Evolutionary conservation across 2,888 invertebrate species (phyloP), one percentile per base, ranked within the genome.

Genomic region (Clunio marinus): DNA sequence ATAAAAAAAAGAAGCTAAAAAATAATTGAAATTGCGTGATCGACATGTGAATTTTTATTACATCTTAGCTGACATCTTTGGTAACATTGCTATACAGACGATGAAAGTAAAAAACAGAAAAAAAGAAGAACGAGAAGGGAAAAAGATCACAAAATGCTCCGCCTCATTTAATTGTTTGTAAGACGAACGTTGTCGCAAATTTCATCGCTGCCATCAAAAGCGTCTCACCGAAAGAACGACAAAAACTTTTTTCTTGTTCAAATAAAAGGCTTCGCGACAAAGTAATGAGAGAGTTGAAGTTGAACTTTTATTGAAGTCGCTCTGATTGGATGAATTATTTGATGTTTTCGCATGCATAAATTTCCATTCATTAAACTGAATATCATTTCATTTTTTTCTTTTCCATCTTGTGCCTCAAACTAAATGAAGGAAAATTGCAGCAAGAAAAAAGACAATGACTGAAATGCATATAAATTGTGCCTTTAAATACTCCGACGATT

Each of bases 301-400:
- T 8, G 35, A 32, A 32, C 51, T 17, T 13, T 51, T 13, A 22
- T 51, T 51, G 51, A 57, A 57, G 57, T 57, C 57, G 27, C 27
- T 57, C 57, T 57, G 57, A 57, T 57, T 57, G 57, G 57, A 57
- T 57, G 57, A 57, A 57, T 57, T 57, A 57, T 57, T 57, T 57
- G 57, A 57, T 27, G 27, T 27, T 27, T 57, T 8, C 27, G 22
- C 20, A 22, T 57, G 27, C 25, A 57, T 57, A 57, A 57, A 57
- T 57, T 57, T 57, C 57, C 57, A 57, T 57, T 57, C 57, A 57
- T 57, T 27, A 57, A 15, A 51, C 15, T 51, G 17, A 4, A 22
- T 7, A 32, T 10, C 4, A 32, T 7, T 32, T 32, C 4, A 32
- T 32, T 32, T 32, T 32, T 51, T 51, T 51, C 32, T 32, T 41